Percentiles rank a stretch among this genome's conserved stretches.
phyloP scores from a whole-genome alignment of 2,797 vertebrate species.

The Rhinoraja longicauda region DNA sequence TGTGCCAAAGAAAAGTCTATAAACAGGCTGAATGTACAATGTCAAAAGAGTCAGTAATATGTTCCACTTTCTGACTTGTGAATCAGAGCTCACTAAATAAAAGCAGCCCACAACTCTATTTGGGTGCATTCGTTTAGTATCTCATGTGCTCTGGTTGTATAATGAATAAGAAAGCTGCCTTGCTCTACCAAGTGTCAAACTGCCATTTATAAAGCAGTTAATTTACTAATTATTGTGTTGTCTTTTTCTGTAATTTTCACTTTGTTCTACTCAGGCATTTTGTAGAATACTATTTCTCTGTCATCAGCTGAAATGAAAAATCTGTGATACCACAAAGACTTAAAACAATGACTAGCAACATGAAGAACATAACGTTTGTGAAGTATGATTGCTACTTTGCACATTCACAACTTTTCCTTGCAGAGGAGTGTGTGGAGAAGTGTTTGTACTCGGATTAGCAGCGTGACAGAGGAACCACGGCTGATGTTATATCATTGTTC shows the following conservation, averaged over 20 bases:
- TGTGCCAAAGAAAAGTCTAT: no score
- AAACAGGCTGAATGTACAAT: no score
- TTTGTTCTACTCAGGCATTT: background rate
- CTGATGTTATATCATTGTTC: background rate
- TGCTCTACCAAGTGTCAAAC: background rate
- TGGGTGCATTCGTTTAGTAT: background rate
- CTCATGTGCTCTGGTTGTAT: background rate
- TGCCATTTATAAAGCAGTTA: background rate
- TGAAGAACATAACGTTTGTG: background rate
- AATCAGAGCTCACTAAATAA: background rate
- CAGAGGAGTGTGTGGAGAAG: background rate
- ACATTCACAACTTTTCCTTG: background rate
- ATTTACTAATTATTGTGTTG: background rate
- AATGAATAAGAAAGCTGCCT: background rate
- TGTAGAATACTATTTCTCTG: background rate
- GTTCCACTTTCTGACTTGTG: background rate
- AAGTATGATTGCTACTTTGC: background rate
- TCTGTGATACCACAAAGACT: background rate
- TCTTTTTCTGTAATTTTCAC: background rate
- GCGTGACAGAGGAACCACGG: background rate
- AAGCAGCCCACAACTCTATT: background rate
- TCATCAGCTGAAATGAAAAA: background rate
- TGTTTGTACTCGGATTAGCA: background rate
- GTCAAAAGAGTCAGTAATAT: background rate
- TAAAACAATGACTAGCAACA: background rate